phyloP scores from a whole-genome alignment of 2,888 invertebrate genomes.

The Amorpha juglandis region DNA sequence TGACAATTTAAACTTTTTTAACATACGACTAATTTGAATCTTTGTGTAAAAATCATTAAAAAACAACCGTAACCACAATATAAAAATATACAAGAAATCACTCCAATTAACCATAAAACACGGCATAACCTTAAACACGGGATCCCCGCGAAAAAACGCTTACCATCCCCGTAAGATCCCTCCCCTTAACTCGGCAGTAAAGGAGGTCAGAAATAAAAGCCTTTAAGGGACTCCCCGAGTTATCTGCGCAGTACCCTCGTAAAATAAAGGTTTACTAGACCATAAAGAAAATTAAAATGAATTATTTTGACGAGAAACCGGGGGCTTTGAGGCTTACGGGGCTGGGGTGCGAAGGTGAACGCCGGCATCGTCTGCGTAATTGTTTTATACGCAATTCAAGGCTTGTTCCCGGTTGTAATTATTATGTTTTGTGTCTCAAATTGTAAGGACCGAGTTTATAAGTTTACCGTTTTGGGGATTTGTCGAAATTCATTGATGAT shows the following conservation, averaged over 20 bases:
- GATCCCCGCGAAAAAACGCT: slow-evolving; percentile 13
- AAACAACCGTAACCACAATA: slow-evolving; percentile 1
- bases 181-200: slow-evolving; percentile 32
- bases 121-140: slow-evolving; percentile 19
- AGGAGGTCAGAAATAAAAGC: slow-evolving; percentile 66
- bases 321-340: slow-evolving; percentile 37
- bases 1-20: no score
- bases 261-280: slow-evolving; percentile 84
- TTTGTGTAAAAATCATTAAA: neutral
- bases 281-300: slow-evolving; percentile 85
- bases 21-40: no score
- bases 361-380: slow-evolving; percentile 53
- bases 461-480: slow-evolving; percentile 3
- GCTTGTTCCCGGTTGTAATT: slow-evolving; percentile 45
- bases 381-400: slow-evolving; percentile 55
- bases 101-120: slow-evolving; percentile 21
- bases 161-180: slow-evolving; percentile 24
- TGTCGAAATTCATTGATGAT: neutral
- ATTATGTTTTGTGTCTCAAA: slow-evolving; percentile 30
- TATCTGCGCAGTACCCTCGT: slow-evolving; percentile 78
- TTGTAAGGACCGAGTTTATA: slow-evolving; percentile 34
- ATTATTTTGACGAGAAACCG: slow-evolving; percentile 83
- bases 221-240: slow-evolving; percentile 78
- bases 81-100: slow-evolving; percentile 16
- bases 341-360: slow-evolving; percentile 48